These are phyloP conservation scores for Stenotaenia linearis DNA, from an alignment of 2,888 invertebrate species.

Conservation along the genomic window DNA sequence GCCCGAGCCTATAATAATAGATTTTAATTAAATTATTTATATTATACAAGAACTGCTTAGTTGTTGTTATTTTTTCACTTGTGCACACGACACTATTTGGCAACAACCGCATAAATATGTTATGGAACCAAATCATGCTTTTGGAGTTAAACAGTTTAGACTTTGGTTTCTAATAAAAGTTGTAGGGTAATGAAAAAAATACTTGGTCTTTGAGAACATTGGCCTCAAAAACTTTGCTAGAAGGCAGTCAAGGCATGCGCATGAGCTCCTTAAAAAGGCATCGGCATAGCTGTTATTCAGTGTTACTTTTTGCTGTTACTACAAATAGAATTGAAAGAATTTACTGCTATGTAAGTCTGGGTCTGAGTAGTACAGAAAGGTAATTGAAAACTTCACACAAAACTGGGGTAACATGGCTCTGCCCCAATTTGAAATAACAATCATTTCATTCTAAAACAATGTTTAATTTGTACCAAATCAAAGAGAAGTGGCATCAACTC, in stretches of 20 bases:
- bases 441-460: too few relatives aligned
- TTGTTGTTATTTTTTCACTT: background rate
- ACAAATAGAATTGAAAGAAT: background rate
- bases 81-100: background rate
- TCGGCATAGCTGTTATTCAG: background rate
- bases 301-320: background rate
- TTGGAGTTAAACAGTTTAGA: background rate
- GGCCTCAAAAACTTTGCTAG: background rate
- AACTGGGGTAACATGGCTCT: too few relatives aligned
- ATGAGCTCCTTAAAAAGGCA: background rate
- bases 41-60: too few relatives aligned
- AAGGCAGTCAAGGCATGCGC: background rate
- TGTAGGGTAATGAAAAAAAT: background rate
- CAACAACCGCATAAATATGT: too few relatives aligned
- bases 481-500: slow-evolving; percentile 68
- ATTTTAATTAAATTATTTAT: slow-evolving; percentile 30
- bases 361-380: background rate
- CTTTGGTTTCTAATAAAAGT: background rate
- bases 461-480: slow-evolving; percentile 61
- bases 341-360: background rate
- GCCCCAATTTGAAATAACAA: too few relatives aligned
- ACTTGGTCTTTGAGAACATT: background rate
- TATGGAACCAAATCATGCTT: background rate
- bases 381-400: background rate
- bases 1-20: slow-evolving; percentile 55